These are phyloP conservation scores for Ondatra zibethicus DNA, from an alignment of 2,113 vertebrate species.

Conservation along the genomic window DNA sequence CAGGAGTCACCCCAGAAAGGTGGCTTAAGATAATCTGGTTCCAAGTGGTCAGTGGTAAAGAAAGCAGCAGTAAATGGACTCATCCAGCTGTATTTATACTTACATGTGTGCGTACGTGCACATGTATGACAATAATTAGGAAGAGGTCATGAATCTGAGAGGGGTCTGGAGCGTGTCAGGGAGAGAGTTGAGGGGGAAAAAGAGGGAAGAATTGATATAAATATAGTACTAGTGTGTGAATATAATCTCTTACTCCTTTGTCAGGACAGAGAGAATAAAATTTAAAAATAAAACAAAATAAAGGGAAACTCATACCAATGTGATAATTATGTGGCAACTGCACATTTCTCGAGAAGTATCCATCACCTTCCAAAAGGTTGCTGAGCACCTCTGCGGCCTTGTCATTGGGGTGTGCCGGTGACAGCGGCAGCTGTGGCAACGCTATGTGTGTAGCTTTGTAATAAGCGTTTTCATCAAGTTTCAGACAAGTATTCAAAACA, in stretches of 20 bases:
- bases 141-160: background rate
- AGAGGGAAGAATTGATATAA: background rate
- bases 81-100: background rate
- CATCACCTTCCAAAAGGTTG: slow-evolving; percentile 82
- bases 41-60: background rate
- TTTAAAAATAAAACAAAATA: background rate
- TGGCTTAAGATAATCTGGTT: too few relatives aligned
- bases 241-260: background rate
- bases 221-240: background rate
- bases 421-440: background rate
- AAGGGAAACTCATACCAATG: slow-evolving; percentile 84
- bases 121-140: background rate
- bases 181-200: background rate
- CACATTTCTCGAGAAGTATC: slow-evolving; percentile 85
- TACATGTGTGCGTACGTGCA: background rate
- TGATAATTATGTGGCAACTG: slow-evolving; percentile 87
- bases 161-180: background rate
- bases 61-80: background rate
- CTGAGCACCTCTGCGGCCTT: slow-evolving; percentile 81
- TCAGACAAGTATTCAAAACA: slow-evolving; percentile 89
- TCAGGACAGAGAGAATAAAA: background rate
- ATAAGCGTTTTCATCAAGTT: slow-evolving; percentile 86
- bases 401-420: background rate
- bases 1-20: too few relatives aligned
- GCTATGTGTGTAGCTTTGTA: background rate